These are phyloP conservation scores for Oithona nana DNA, from an alignment of 2,888 invertebrate genomes.

Conservation along the genomic window DNA sequence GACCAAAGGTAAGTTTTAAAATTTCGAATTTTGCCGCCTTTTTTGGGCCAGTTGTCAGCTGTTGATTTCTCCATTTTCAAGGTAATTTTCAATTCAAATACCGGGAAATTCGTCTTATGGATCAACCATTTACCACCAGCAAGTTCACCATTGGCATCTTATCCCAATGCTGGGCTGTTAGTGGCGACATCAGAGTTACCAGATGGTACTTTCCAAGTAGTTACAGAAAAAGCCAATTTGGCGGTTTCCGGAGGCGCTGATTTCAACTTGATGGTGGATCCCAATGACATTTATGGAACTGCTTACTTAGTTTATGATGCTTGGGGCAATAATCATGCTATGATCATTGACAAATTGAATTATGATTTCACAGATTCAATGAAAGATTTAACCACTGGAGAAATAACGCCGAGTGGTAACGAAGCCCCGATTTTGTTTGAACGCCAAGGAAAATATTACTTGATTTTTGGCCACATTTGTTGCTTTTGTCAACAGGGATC, in stretches of 20 bases:
- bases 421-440: neutral
- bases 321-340: slow-evolving; percentile 7
- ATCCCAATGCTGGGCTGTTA: neutral
- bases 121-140: neutral
- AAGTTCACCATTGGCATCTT: neutral
- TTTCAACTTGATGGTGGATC: neutral
- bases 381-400: neutral
- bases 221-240: neutral
- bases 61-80: too few species aligned
- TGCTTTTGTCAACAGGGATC: slow-evolving; percentile 3
- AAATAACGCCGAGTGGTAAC: neutral
- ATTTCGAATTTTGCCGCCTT: too few species aligned
- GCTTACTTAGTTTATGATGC: neutral
- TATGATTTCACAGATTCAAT: neutral
- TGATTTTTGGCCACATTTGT: neutral
- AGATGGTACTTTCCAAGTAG: neutral
- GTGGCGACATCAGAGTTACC: neutral
- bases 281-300: neutral
- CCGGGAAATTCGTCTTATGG: neutral
- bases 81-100: neutral
- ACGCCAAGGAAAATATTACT: neutral
- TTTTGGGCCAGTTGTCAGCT: too few species aligned
- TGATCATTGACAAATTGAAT: neutral
- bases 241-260: neutral
- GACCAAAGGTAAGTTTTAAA: too few species aligned